phyloP scores from a whole-genome alignment of 2,113 vertebrate genomes.

The Polyodon spathula region DNA sequence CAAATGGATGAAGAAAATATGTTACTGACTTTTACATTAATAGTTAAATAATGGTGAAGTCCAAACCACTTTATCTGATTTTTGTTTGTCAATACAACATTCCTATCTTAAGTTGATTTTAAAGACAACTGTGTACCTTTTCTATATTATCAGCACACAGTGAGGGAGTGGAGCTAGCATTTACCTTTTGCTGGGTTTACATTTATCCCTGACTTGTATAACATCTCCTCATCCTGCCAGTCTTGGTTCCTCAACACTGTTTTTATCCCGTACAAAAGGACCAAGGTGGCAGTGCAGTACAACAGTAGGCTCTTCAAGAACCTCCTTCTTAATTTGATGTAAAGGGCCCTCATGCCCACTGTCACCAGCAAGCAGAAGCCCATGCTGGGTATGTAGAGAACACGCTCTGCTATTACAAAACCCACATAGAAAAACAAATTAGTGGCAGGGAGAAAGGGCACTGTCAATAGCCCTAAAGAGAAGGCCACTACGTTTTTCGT shows the following conservation, averaged over 20 bases:
- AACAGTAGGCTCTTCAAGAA: slow-evolving; percentile 75
- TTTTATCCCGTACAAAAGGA: slow-evolving; percentile 83
- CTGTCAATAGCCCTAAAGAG: slow-evolving; percentile 79
- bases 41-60: too few relatives aligned
- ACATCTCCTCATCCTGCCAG: slow-evolving; percentile 97
- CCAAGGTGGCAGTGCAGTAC: slow-evolving; percentile 69
- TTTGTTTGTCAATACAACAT: too few relatives aligned
- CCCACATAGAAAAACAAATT: slow-evolving; percentile 98
- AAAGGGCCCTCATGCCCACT: slow-evolving; percentile 77
- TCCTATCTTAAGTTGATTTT: too few relatives aligned
- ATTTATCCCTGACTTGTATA: slow-evolving; percentile 95
- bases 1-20: too few relatives aligned
- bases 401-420: slow-evolving; percentile 95
- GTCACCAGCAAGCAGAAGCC: slow-evolving; percentile 94
- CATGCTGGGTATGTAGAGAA: slow-evolving; percentile 98
- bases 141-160: too few relatives aligned
- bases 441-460: slow-evolving; percentile 91
- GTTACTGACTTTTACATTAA: too few relatives aligned
- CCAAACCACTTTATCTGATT: too few relatives aligned
- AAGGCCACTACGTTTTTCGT: slow-evolving; percentile 82
- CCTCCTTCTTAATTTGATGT: slow-evolving; percentile 66
- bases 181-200: slow-evolving; percentile 98
- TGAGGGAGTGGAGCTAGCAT: slow-evolving; percentile 18
- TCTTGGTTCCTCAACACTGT: slow-evolving; percentile 86
- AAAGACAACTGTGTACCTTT: too few relatives aligned